Percentiles rank a stretch among this genome's conserved stretches.
Conservation (phyloP, 2,797 vertebrate species). For the Propithecus perrieri region DNA sequence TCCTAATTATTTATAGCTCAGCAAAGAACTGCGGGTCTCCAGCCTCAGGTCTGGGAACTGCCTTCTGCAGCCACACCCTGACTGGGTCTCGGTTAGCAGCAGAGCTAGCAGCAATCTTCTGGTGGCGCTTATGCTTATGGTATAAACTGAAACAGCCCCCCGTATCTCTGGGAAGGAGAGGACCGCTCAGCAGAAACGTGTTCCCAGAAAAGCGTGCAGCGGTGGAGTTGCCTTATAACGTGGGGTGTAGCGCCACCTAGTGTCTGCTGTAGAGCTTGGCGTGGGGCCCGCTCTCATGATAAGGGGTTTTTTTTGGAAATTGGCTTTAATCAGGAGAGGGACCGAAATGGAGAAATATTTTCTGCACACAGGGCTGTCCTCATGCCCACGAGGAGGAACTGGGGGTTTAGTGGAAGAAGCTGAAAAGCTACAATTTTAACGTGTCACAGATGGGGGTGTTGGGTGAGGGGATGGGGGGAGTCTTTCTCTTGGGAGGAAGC, state of each 20-base stretch:
- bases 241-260: conserved; percentile 70
- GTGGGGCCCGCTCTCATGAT: no score
- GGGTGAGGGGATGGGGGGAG: conserved; percentile 18
- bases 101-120: not conserved
- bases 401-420: conserved; percentile 18
- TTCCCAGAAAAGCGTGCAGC: not conserved
- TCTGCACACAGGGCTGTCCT: not conserved
- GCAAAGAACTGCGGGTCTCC: not conserved
- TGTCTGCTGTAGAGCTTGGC: not conserved
- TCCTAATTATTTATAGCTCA: conserved; percentile 34
- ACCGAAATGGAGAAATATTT: not conserved
- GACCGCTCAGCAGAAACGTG: not conserved
- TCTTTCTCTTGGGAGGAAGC: conserved; percentile 58
- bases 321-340: not conserved
- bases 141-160: not conserved
- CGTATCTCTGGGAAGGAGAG: not conserved
- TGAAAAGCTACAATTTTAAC: conserved; percentile 38
- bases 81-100: not conserved
- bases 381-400: not conserved
- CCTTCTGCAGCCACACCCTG: not conserved
- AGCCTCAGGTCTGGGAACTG: not conserved
- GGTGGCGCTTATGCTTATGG: not conserved
- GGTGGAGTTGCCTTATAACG: not conserved
- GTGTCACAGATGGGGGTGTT: conserved; percentile 29
- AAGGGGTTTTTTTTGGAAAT: not conserved